A percentile compares a stretch with the other conserved stretches of the same genome.
phyloP scores from a whole-genome alignment of 2,797 vertebrate species.

The Thamnophis elegans region DNA sequence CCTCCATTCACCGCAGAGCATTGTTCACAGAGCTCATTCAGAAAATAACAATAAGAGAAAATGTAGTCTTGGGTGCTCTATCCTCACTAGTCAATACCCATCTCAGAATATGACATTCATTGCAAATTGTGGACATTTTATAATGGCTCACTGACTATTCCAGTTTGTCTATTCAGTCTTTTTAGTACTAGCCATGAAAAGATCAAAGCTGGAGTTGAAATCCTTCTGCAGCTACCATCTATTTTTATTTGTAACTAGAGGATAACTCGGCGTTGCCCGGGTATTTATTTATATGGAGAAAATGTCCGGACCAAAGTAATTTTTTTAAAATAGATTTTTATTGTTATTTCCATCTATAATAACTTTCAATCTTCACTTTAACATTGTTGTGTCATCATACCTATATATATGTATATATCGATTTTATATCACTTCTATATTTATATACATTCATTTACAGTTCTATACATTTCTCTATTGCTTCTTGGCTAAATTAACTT shows the following conservation, averaged over 20 bases:
- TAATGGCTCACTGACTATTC: not conserved
- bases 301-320: no score
- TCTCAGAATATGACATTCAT: not conserved
- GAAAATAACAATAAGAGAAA: not conserved
- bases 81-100: not conserved
- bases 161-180: not conserved
- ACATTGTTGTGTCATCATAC: no score
- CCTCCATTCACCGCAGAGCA: not conserved
- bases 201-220: not conserved
- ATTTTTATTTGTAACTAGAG: not conserved
- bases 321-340: no score
- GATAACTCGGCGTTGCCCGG: no score
- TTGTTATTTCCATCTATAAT: no score
- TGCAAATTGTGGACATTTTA: not conserved
- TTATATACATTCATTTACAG: no score
- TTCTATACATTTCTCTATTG: no score
- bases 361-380: no score
- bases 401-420: no score
- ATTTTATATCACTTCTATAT: no score
- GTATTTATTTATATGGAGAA: no score
- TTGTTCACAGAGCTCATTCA: not conserved
- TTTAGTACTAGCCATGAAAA: not conserved
- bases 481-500: no score
- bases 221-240: not conserved
- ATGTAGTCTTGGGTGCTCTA: not conserved